Evolutionary conservation across 2,888 invertebrate species (phyloP).

Genomic region (Bhutanitis thaidina): DNA sequence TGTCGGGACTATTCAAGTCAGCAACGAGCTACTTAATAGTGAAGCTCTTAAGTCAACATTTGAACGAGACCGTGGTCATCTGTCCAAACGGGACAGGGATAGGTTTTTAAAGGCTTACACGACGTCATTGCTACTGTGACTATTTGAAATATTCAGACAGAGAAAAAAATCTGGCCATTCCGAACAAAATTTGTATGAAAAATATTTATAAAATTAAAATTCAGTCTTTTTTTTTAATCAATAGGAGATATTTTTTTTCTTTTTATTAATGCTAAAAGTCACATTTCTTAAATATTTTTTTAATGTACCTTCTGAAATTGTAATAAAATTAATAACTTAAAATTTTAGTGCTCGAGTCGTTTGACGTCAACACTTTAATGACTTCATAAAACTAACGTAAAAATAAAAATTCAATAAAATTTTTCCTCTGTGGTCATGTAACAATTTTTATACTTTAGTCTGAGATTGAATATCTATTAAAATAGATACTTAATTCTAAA

Average conservation of each 20-base stretch:
- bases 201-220: too few relatives aligned
- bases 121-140: constrained; percentile 2
- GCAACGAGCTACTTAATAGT: constrained; percentile 72
- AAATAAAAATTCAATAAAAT: background rate
- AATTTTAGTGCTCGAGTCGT: constrained; percentile 2
- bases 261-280: too few relatives aligned
- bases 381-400: constrained; percentile 8
- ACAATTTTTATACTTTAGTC: background rate
- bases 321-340: background rate
- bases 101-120: constrained; percentile 24
- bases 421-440: background rate
- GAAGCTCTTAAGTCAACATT: constrained; percentile 62
- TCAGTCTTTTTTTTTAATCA: too few relatives aligned
- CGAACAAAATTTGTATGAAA: too few relatives aligned
- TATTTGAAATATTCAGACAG: constrained; percentile 6
- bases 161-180: background rate
- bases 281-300: too few relatives aligned
- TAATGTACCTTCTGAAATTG: too few relatives aligned
- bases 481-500: too few relatives aligned
- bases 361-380: constrained; percentile 17
- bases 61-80: constrained; percentile 66
- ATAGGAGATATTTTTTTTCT: too few relatives aligned
- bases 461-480: too few relatives aligned
- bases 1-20: constrained; percentile 55
- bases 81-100: constrained; percentile 55